phyloP scores from a whole-genome alignment of 2,888 invertebrate species.

The Tipula confusa region DNA sequence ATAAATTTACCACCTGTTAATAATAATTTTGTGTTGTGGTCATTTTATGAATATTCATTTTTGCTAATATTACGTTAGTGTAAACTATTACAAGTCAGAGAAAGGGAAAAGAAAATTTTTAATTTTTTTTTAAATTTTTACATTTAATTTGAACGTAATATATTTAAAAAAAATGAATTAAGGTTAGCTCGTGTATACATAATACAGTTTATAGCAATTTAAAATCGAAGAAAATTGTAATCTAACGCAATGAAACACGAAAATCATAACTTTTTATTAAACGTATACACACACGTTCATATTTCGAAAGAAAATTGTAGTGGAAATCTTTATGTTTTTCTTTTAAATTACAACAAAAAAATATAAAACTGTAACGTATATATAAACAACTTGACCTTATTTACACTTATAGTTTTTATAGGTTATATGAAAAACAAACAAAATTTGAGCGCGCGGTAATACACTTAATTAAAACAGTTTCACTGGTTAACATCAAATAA shows the following conservation, averaged over 20 bases:
- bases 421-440: neutral
- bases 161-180: neutral
- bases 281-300: neutral
- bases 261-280: neutral
- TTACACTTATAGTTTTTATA: neutral
- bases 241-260: neutral
- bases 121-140: neutral
- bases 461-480: neutral
- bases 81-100: neutral
- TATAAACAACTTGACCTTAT: neutral
- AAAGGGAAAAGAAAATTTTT: neutral
- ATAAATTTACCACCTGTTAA: conserved; percentile 25
- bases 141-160: neutral
- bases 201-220: neutral
- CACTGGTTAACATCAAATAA: neutral
- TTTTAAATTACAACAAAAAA: neutral
- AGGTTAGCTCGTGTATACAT: neutral
- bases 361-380: neutral
- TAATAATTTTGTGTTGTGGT: conserved; percentile 12
- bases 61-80: neutral
- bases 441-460: neutral
- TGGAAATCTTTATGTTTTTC: neutral
- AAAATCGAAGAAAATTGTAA: neutral
- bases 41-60: conserved; percentile 7
- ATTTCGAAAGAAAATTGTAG: neutral